Evolutionary conservation across 1,140 invertebrate genomes (phyloP).

Genomic region (Ephestia elutella): DNA sequence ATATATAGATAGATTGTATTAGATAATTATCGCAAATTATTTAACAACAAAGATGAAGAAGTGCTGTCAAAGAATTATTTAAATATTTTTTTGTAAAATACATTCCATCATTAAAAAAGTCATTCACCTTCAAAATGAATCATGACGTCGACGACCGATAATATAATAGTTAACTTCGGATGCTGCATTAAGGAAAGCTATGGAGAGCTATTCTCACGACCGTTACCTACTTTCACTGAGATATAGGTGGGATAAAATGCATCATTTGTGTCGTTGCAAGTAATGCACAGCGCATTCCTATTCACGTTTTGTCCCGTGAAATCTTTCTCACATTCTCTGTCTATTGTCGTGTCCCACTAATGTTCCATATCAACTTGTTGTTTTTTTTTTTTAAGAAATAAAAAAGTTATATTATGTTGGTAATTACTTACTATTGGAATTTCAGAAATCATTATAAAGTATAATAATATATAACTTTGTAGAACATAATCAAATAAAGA

Average conservation of each 20-base stretch:
- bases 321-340: background rate
- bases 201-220: conserved; percentile 5
- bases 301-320: background rate
- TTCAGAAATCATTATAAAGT: too few relatives aligned
- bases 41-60: too few relatives aligned
- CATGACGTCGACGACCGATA: background rate
- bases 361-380: too few relatives aligned
- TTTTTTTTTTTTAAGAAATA: too few relatives aligned
- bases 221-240: conserved; percentile 9
- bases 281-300: background rate
- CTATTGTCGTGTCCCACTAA: background rate
- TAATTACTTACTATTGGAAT: too few relatives aligned
- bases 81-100: too few relatives aligned
- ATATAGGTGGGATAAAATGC: conserved; percentile 8
- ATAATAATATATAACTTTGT: too few relatives aligned
- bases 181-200: background rate
- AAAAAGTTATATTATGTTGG: too few relatives aligned
- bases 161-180: background rate
- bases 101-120: background rate
- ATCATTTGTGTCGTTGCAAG: conserved; percentile 4
- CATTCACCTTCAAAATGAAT: background rate
- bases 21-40: too few relatives aligned
- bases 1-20: too few relatives aligned
- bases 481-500: too few relatives aligned
- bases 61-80: too few relatives aligned